Base-by-base conservation (phyloP, 2,797 vertebrate genomes). In the Euthynnus affinis region DNA sequence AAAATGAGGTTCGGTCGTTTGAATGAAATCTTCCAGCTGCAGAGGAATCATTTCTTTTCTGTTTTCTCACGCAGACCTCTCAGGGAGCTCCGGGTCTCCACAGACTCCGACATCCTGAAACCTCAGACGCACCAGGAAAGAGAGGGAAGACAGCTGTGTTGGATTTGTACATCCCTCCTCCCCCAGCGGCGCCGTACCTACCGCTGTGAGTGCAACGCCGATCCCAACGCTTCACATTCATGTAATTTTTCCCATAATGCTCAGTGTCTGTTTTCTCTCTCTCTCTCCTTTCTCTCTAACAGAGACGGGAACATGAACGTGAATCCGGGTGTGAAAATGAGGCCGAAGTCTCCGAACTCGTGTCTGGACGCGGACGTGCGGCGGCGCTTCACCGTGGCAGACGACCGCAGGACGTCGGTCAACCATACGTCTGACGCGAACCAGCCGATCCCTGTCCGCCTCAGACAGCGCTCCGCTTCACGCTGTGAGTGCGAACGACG, bases 91-190 rank as follows among this genome's bases (percentile, higher is more conserved):
- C 94, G 14, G 85, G 62, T 3, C 77, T 78, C 9, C 88, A 81
- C 63, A 92, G 92, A 25, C 72, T 87, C 13, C 95, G 89, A 78
- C 91, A 95, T 34, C 90, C 95, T 0, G 95, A 95, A 84, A 87
- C 89, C 0, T 88, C 93, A 66, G 95, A 97, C 2, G 78, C 89
- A 57, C 93, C 93, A 0, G 80, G 93, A 85, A 96, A 93, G 88
- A 96, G 95, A 65, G 96, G 96, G 81, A 97, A 97, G 83, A 89
- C 96, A 0, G 91, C 96, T 81, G 96, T 98, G 86, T 81, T 98
- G 90, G 97, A 98, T 66, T 87, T 98, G 34, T 96, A 96, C 78
- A 96, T 98, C 59, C 97, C 97, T 37, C 97, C 97, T 71, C 97
- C 97, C 0, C 97, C 98, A 0, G 76, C 94, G 6, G 92, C 96